Evolutionary conservation across 2,113 vertebrate genomes (phyloP).

Genomic region (Oenanthe melanoleuca): DNA sequence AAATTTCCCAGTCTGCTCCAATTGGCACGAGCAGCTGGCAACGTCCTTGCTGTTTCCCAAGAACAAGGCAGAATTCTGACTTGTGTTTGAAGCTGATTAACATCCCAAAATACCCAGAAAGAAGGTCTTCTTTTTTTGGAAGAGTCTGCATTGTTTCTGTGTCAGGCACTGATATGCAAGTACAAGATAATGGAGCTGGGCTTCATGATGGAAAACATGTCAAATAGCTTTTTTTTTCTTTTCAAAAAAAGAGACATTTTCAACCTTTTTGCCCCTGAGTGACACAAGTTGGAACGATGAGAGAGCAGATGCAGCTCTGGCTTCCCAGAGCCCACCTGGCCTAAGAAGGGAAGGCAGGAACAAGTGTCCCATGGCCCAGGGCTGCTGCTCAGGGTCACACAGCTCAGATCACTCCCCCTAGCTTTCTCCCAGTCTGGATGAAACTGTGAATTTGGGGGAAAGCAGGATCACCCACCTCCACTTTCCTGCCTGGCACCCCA

Average conservation of each 20-base stretch:
- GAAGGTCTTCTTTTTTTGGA: constrained; percentile 67
- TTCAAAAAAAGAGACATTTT: background rate
- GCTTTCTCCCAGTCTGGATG: background rate
- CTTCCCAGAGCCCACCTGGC: background rate
- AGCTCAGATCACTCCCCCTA: background rate
- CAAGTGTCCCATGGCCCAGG: background rate
- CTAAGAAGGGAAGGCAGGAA: background rate
- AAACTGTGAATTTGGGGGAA: background rate
- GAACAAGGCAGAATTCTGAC: constrained; percentile 49
- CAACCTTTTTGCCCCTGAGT: background rate
- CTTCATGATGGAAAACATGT: constrained; percentile 13
- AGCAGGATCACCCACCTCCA: background rate
- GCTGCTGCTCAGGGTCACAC: background rate
- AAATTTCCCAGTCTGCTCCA: constrained; percentile 40
- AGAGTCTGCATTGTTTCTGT: constrained; percentile 44
- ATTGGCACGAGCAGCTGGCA: constrained; percentile 23
- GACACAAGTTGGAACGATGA: background rate
- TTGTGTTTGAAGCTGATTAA: constrained; percentile 38
- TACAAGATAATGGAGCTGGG: background rate
- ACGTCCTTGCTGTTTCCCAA: constrained; percentile 45
- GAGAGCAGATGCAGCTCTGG: background rate
- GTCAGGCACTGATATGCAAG: constrained; percentile 33
- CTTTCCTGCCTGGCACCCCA: background rate
- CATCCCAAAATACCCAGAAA: constrained; percentile 62
- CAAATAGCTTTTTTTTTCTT: background rate